phyloP scores from a whole-genome alignment of 2,797 vertebrate species.

The Crenuchus spilurus region DNA sequence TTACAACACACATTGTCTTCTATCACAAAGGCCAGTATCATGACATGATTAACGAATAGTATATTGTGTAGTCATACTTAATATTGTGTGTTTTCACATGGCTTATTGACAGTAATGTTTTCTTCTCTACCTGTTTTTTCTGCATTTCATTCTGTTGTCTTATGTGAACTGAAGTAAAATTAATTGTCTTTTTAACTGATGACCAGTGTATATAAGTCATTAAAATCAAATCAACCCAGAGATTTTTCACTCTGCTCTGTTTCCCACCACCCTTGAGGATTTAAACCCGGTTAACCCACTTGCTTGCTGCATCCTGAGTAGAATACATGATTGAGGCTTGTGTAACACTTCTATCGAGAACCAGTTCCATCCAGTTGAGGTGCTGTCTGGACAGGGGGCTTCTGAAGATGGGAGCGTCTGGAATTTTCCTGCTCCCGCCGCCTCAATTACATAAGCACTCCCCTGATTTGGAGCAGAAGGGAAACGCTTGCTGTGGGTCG shows the following conservation, averaged over 20 bases:
- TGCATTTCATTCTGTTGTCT: too few relatives aligned
- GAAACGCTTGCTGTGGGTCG: neutral
- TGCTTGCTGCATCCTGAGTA: constrained; percentile 25
- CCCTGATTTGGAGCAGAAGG: constrained; percentile 41
- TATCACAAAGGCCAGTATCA: too few relatives aligned
- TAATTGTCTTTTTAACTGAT: too few relatives aligned
- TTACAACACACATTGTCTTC: too few relatives aligned
- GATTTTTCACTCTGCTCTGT: neutral
- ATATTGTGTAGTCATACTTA: too few relatives aligned
- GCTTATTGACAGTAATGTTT: too few relatives aligned
- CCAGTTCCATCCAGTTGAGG: constrained; percentile 72
- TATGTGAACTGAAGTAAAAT: too few relatives aligned
- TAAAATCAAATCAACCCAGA: neutral
- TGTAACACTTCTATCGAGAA: constrained; percentile 66
- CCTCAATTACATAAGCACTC: constrained; percentile 63
- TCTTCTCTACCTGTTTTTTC: too few relatives aligned
- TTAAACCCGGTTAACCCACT: constrained; percentile 20
- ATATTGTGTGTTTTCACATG: too few relatives aligned
- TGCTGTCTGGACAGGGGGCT: constrained; percentile 45
- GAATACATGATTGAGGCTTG: constrained; percentile 59
- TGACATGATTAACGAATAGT: too few relatives aligned
- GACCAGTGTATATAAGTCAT: too few relatives aligned
- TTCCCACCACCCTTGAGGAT: neutral
- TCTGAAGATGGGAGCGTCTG: constrained; percentile 57
- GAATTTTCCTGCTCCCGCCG: constrained; percentile 66